phyloP scores from a whole-genome alignment of 2,797 vertebrate genomes.

The Hypotaenidia philippensis region DNA sequence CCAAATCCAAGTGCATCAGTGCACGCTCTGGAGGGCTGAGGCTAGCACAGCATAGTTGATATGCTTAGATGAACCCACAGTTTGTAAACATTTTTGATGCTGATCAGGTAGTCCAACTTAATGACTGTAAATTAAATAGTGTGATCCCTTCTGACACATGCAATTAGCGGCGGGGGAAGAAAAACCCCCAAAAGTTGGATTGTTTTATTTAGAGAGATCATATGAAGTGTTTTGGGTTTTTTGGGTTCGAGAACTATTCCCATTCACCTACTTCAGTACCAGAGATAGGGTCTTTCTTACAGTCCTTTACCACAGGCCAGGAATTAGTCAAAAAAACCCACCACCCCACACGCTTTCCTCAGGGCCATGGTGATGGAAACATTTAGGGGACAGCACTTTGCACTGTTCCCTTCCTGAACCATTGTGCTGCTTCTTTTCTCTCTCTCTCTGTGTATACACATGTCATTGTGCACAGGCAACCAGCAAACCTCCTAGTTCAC shows the following conservation, averaged over 20 bases:
- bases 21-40: not conserved
- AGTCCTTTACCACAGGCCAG: not conserved
- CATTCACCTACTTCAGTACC: not conserved
- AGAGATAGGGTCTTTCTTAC: not conserved
- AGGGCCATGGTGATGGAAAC: not conserved
- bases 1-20: conserved; percentile 5
- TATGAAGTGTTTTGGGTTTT: not conserved
- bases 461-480: not conserved
- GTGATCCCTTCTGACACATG: not conserved
- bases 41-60: not conserved
- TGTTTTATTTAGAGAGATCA: not conserved
- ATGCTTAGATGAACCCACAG: not conserved
- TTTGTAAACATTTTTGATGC: not conserved
- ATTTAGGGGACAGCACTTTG: not conserved
- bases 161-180: not conserved
- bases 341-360: not conserved
- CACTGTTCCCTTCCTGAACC: not conserved
- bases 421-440: not conserved
- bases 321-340: not conserved
- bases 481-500: not conserved
- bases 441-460: not conserved
- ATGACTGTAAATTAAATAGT: not conserved
- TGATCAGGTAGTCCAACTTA: not conserved
- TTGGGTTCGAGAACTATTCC: not conserved
- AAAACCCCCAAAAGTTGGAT: not conserved